Conservation (phyloP, 1,140 invertebrate genomes). For the Macrotrachela quadricornifera region DNA sequence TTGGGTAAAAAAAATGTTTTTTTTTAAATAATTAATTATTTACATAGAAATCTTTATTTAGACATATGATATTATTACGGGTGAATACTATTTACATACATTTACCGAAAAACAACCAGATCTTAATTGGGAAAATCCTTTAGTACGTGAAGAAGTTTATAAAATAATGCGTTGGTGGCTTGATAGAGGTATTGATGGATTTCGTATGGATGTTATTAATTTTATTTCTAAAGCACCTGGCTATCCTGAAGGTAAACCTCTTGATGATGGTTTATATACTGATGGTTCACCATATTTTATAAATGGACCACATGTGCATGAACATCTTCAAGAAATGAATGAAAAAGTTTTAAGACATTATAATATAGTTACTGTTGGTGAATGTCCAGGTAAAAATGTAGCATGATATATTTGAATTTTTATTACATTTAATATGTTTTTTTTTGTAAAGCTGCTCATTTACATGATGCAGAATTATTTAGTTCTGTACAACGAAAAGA, state of each 20-base stretch:
- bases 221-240: constrained; percentile 22
- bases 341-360: background rate
- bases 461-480: background rate
- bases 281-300: background rate
- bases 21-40: no score
- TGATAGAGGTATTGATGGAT: constrained; percentile 21
- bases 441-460: background rate
- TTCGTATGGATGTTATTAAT: constrained; percentile 17
- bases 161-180: constrained; percentile 20
- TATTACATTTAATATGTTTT: no score
- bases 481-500: background rate
- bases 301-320: background rate
- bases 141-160: constrained; percentile 40
- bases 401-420: no score
- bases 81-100: constrained; percentile 51
- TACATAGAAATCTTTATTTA: constrained; percentile 35
- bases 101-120: constrained; percentile 48
- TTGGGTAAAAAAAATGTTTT: constrained; percentile 31
- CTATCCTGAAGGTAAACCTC: constrained; percentile 8
- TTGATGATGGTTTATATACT: no score
- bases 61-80: constrained; percentile 38
- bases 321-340: background rate
- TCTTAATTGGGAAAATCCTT: constrained; percentile 44
- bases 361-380: background rate
- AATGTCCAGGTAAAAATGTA: background rate